phyloP scores from a whole-genome alignment of 2,113 vertebrate genomes.

The Ondatra zibethicus region DNA sequence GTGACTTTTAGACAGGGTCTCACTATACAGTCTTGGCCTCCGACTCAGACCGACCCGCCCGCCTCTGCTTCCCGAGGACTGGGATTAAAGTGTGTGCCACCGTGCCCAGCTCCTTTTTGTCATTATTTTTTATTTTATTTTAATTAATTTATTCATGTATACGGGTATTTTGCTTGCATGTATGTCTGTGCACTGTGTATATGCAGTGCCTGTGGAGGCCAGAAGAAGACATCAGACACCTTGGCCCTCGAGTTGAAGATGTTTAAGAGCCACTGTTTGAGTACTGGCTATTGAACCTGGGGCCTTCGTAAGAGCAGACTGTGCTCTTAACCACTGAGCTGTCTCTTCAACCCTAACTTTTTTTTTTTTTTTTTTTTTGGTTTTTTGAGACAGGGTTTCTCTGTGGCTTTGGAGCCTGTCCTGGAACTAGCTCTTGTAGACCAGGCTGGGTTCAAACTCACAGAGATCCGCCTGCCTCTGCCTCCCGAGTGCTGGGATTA shows the following conservation, averaged over 20 bases:
- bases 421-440: too few relatives aligned
- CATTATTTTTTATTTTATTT: neutral
- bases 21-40: neutral
- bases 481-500: too few relatives aligned
- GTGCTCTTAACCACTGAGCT: neutral
- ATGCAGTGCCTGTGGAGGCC: neutral
- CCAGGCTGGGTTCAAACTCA: too few relatives aligned
- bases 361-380: too few relatives aligned
- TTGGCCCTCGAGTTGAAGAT: neutral
- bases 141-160: neutral
- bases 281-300: neutral
- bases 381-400: too few relatives aligned
- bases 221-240: neutral
- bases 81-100: neutral
- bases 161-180: neutral
- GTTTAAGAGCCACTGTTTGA: neutral
- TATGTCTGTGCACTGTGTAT: neutral
- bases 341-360: neutral
- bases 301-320: neutral
- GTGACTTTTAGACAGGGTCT: neutral
- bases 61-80: neutral
- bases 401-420: too few relatives aligned
- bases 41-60: neutral
- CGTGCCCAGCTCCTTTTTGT: neutral
- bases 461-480: too few relatives aligned